Evolutionary conservation across 2,113 vertebrate genomes (phyloP), one percentile per base, ranked within the genome.

Genomic region (Plotosus lineatus): DNA sequence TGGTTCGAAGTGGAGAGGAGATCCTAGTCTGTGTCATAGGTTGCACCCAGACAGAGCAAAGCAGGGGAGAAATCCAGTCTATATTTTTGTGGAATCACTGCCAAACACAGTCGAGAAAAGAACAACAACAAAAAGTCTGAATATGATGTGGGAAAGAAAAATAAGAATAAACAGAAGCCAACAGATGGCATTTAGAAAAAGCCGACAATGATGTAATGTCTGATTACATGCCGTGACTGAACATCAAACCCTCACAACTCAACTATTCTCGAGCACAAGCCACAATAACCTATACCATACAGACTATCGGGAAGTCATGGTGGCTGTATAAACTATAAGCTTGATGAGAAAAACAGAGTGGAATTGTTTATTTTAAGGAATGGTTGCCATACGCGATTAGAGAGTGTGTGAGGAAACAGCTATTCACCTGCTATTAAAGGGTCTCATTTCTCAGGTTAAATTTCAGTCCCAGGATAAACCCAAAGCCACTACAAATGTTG

Each of bases 381-480:
- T 28, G 17, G 23, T 26, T 56, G 23, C 4, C 56, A 48, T 63
- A 63, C 63, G 21, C 26, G 12, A 48, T 26, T 48, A 40, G 2
- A 75, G 26, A 23, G 19, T 23, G 40, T 36, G 31, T 9, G 9
- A 58, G 36, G n/a, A 48, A 77, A 33, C 4, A 61, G 56, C n/a
- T 10, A 15, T 60, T 19, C 28, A 76, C 26, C 26, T 4, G 50
- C 50, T 14, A 23, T n/a, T 3, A 55, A 55, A 74, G 9, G 19
- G 14, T 42, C 3, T 61, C 4, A 0, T 4, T 3, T n/a, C 42
- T 48, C 75, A 15, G 9, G 53, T 12, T 50, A 26, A 28, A 40
- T 78, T 78, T 66, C 51, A 40, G 31, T 28, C 77, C n/a, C 46
- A n/a, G 26, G 42, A 50, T 28, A 26, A 17, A 55, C 72, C 26